Evolutionary conservation across 2,888 invertebrate species (phyloP), one percentile per base, ranked within the genome.

Genomic region (Argynnis bischoffii): DNA sequence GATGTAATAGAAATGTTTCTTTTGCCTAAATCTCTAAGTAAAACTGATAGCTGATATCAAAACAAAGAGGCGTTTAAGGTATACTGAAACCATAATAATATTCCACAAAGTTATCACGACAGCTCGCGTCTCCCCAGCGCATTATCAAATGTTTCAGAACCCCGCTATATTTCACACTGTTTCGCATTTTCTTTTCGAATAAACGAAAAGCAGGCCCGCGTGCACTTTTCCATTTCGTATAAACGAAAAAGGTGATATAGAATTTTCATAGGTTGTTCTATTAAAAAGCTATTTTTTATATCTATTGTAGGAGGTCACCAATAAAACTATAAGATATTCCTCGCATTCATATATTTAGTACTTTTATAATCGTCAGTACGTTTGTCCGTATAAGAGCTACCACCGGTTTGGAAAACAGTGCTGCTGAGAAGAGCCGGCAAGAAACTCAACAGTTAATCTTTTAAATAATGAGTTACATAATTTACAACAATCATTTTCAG

Each of bases 81-180:
- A 59, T 59, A 48, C 31, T 59, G 16, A 31, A 47, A 59, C 21
- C 47, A 48, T 59, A 59, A 60, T 61, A 63, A 46, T 54, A 63
- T 63, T 63, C 55, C 41, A 21, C 63, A 41, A 41, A 61, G 61
- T 35, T 61, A 21, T 50, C 61, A 5, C 61, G 61, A 61, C 59
- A 61, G 54, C 2, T n/a, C 54, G 21, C 48, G 21, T 63, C 46
- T 41, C 46, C 48, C 54, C 50, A 46, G 46, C 26, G 47, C 63
- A 55, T 63, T 54, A 63, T 54, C 54, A 55, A 53, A 53, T 26
- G 46, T 63, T 63, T 47, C 63, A 63, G 53, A 53, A 46, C 78
- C 79, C 76, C 73, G 81, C 81, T 69, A 85, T 89, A 88, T 88
- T 88, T 87, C 86, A 88, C 83, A 80, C 77, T 78, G 81, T 77